These are phyloP conservation scores for Rhagophthalmus giganteus DNA, from an alignment of 2,888 invertebrate genomes.

Conservation along the genomic window DNA sequence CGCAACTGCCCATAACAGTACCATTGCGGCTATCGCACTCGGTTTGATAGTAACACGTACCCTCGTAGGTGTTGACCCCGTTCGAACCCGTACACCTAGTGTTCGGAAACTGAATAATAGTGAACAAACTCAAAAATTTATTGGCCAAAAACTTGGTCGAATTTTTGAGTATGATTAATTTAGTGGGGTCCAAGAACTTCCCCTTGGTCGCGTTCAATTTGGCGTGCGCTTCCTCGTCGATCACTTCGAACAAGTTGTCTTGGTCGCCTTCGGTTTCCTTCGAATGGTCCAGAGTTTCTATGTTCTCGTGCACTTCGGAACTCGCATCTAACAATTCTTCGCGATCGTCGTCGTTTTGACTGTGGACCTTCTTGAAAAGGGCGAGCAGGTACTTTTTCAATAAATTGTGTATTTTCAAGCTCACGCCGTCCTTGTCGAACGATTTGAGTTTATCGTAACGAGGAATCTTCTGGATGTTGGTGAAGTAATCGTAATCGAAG, in stretches of 20 bases:
- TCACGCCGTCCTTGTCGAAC: neutral
- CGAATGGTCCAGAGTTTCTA: slow-evolving; percentile 7
- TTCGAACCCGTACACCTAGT: slow-evolving; percentile 61
- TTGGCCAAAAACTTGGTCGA: slow-evolving; percentile 48
- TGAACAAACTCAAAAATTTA: slow-evolving; percentile 68
- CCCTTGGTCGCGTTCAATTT: slow-evolving; percentile 14
- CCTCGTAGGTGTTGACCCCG: slow-evolving; percentile 64
- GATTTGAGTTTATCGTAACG: slow-evolving; percentile 3
- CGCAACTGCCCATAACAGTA: slow-evolving; percentile 67
- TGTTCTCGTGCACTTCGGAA: slow-evolving; percentile 11
- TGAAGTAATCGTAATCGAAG: slow-evolving; percentile 1
- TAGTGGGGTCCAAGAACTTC: slow-evolving; percentile 28
- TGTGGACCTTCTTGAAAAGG: slow-evolving; percentile 21
- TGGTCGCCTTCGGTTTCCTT: neutral
- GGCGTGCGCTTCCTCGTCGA: neutral
- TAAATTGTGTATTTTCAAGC: slow-evolving; percentile 14
- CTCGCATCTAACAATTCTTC: slow-evolving; percentile 8
- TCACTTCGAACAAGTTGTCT: slow-evolving; percentile 7
- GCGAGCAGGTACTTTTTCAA: slow-evolving; percentile 29
- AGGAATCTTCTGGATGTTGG: slow-evolving; percentile 11
- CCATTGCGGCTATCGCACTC: slow-evolving; percentile 70
- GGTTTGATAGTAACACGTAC: slow-evolving; percentile 69
- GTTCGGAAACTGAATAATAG: slow-evolving; percentile 72
- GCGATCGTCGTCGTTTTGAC: neutral
- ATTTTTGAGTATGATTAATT: slow-evolving; percentile 39